Evolutionary conservation across 2,888 invertebrate species (phyloP), one percentile per base, ranked within the genome.

Genomic region (Cosmia trapezina): DNA sequence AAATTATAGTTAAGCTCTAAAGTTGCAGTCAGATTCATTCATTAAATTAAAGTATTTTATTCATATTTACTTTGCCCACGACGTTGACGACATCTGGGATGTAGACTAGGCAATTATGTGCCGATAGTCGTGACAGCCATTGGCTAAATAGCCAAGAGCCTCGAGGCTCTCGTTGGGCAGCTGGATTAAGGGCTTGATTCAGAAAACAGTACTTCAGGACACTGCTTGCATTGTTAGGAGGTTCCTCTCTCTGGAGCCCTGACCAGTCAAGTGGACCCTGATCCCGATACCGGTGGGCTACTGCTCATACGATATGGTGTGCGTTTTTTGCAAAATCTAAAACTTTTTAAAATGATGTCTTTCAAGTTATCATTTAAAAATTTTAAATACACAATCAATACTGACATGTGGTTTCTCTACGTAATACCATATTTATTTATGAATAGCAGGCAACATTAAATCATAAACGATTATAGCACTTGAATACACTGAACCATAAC

Each of bases 391-490:
- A 41, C n/a, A 56, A 28, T 41, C 19, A 12, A n/a, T n/a, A 63
- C 17, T 22, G 19, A 19, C 19, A n/a, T 12, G 28, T 64, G 41
- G 14, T 76, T 57, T 33, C 66, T 45, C 53, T n/a, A 70, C 14
- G n/a, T 54, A 59, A 28, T 37, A 76, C 9, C 28, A 45, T 68
- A 59, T 56, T 76, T 53, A 76, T 47, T 9, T 56, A 28, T 66
- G 14, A 37, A 37, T 57, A 51, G 9, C 28, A 56, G 47, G 28
- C 41, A 76, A 73, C 2, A 17, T 37, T 60, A 37, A 65, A 65
- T 57, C 14, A 76, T 57, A 49, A 57, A 49, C 43, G 12, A 51
- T 22, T 45, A 41, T 22, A 47, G 11, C 22, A 62, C 33, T 65
- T 57, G 41, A 61, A 65, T 6, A 64, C 53, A 60, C n/a, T 60